Conservation (phyloP, 2,888 invertebrate genomes). For the Dascillus cervinus region DNA sequence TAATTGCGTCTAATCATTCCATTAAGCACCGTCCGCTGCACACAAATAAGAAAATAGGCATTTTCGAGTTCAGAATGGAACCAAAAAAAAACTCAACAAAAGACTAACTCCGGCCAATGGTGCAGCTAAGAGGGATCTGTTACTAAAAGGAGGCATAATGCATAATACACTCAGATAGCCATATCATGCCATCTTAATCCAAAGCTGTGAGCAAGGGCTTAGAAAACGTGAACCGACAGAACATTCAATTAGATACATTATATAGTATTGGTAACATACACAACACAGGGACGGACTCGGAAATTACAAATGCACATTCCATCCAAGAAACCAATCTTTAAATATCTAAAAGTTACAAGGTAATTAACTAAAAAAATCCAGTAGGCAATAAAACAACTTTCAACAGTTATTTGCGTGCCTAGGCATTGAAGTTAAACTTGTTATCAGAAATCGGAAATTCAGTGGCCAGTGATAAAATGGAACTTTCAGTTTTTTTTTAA, state of each 20-base stretch:
- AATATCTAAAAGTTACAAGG: too few species aligned
- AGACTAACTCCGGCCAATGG: conserved; percentile 13
- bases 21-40: too few species aligned
- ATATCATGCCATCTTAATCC: conserved; percentile 37
- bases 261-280: conserved; percentile 22
- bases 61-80: conserved; percentile 6
- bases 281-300: conserved; percentile 10
- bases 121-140: conserved; percentile 14
- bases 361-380: too few species aligned
- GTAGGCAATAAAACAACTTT: too few species aligned
- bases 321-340: too few species aligned
- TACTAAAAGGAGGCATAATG: conserved; percentile 13
- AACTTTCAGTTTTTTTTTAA: too few species aligned
- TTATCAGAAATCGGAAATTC: too few species aligned
- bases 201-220: conserved; percentile 22
- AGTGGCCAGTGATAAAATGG: too few species aligned
- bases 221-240: conserved; percentile 27
- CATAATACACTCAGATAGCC: conserved; percentile 24
- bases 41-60: not conserved
- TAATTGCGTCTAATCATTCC: too few species aligned
- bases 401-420: too few species aligned
- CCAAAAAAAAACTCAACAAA: conserved; percentile 10
- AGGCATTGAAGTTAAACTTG: too few species aligned
- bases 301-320: too few species aligned
- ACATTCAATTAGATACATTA: conserved; percentile 31